Conservation (phyloP, 2,113 vertebrate genomes). For the Nothobranchius kuhntae region DNA sequence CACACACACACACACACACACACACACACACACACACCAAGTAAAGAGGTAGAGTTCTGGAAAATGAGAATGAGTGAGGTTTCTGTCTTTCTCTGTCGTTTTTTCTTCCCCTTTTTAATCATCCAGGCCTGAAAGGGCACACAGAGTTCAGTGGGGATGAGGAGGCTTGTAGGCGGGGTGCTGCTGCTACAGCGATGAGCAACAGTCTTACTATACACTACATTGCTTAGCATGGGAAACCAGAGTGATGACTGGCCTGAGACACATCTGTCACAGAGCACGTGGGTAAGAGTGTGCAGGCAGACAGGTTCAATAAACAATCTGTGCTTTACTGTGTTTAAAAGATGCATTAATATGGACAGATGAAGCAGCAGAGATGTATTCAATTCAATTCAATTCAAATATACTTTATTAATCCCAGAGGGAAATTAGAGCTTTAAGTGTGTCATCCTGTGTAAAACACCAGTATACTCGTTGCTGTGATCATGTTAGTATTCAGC, state of each 20-base stretch:
- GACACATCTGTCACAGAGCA: constrained; percentile 27
- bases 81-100: constrained; percentile 73
- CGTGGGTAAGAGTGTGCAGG: constrained; percentile 2
- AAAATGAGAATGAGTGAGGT: constrained; percentile 81
- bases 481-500: too few species aligned
- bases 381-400: too few species aligned
- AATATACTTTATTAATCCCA: too few species aligned
- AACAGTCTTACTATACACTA: constrained; percentile 51
- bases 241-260: constrained; percentile 53
- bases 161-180: constrained; percentile 58
- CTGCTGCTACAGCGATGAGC: constrained; percentile 70
- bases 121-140: constrained; percentile 76
- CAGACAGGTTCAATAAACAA: neutral
- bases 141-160: constrained; percentile 77
- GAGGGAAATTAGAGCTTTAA: too few species aligned
- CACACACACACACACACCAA: constrained; percentile 74
- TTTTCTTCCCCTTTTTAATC: constrained; percentile 74
- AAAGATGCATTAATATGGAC: too few species aligned
- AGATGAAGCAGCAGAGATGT: too few species aligned
- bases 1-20: constrained; percentile 31
- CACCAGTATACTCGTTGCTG: neutral
- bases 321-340: too few species aligned
- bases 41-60: constrained; percentile 79
- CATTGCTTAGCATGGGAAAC: constrained; percentile 48
- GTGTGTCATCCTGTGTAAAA: neutral